Percentiles rank a stretch among this genome's conserved stretches.
Evolutionary conservation across 35 echinoderm and acorn worm species (phyloP).

Genomic region (Acanthaster planci): DNA sequence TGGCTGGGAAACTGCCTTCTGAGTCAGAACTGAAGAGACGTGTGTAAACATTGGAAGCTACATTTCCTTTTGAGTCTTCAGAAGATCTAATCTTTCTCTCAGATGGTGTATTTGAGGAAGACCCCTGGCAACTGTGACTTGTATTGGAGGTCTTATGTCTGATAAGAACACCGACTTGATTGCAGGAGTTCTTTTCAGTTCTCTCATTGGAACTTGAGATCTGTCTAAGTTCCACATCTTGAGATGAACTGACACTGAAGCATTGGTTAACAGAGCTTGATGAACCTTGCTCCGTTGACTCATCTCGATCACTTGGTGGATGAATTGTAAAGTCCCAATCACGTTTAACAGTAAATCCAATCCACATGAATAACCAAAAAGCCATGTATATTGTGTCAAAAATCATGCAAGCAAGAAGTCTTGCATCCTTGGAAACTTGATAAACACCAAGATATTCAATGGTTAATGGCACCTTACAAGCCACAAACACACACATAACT

Average conservation of each 20-base stretch:
- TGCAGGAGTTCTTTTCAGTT: not conserved
- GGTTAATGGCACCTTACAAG: slow-evolving; percentile 74
- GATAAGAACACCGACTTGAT: too few relatives aligned
- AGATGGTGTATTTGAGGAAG: not conserved
- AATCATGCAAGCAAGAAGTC: slow-evolving; percentile 69
- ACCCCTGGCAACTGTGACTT: not conserved
- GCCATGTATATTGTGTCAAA: slow-evolving; percentile 80
- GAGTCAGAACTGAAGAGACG: not conserved
- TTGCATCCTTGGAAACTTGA: slow-evolving; percentile 43
- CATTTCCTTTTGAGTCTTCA: not conserved
- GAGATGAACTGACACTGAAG: not conserved
- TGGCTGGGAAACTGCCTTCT: not conserved
- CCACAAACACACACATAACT: slow-evolving; percentile 76
- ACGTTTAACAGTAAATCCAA: slow-evolving; percentile 72
- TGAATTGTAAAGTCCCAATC: slow-evolving; percentile 75
- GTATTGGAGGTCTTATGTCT: too few relatives aligned
- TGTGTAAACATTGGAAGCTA: not conserved
- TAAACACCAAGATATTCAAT: slow-evolving; percentile 81
- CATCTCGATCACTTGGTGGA: not conserved
- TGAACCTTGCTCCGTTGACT: not conserved
- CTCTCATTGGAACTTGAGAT: not conserved
- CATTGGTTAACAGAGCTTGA: not conserved
- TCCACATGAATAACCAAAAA: slow-evolving; percentile 75
- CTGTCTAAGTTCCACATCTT: not conserved
- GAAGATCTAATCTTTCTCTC: not conserved